Base-by-base conservation (phyloP, 1,140 invertebrate species). In the Chrysoperla carnea region DNA sequence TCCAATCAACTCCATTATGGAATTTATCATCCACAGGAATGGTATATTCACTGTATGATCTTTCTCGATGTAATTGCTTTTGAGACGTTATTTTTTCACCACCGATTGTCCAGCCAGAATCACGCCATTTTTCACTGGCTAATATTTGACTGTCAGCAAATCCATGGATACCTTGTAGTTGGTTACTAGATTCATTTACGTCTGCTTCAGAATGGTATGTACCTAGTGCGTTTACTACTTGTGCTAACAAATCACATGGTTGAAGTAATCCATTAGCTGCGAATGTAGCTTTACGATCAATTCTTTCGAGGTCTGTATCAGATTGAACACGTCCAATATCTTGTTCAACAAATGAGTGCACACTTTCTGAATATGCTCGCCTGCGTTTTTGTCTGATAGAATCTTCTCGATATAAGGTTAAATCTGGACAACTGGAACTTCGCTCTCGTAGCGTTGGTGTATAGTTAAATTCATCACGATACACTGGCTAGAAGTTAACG, bases 271-370 rank as follows among this genome's bases (percentile, higher is more conserved):
- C 62, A 13, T 62, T 58, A 5, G 56, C 52, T 0, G 68, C 72
- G 54, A 85, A 86, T 1, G 83, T 85, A 43, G 75, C 77, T 42
- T 75, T 74, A 50, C 78, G 77, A 50, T 87, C 81, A 43, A 85
- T 83, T 17, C 75, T 68, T 49, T 78, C 69, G 11, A 85, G 58
- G 56, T 85, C 81, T 0, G 76, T 79, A 52, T 84, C 81, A 5
- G 80, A 84, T 41, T 77, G 72, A 23, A 76, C 73, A 23, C 74
- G 62, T n/a, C 67, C 60, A 35, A 78, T 62, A 45, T 68, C 62
- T 36, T 61, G 60, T 13, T 63, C 59, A 12, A 35, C 37, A 33
- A 40, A 39, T 23, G 52, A 55, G 36, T 58, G 50, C 31, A 68
- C 65, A 35, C 70, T 69, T 50, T 75, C 69, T 2, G 75, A 78